Evolutionary conservation across 2,113 vertebrate genomes (phyloP).

Genomic region (Gymnorhina tibicen): DNA sequence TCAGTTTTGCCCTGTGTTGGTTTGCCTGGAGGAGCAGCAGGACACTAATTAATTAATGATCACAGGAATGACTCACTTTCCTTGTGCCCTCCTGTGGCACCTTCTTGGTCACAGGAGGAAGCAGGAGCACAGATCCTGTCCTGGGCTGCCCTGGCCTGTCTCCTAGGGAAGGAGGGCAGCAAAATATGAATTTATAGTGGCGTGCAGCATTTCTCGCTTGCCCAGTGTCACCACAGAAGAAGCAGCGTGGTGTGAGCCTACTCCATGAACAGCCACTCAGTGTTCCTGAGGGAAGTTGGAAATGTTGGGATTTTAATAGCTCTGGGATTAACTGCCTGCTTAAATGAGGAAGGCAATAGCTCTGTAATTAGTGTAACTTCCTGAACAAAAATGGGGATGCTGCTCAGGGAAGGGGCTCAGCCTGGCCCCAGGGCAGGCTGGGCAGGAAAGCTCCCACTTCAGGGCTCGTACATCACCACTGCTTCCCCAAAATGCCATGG

Average conservation of each 20-base stretch:
- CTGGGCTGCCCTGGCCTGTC: neutral
- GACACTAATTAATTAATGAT: conserved; percentile 45
- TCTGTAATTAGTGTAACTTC: neutral
- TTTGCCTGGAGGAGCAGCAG: conserved; percentile 27
- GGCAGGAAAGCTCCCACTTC: neutral
- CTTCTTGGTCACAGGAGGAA: neutral
- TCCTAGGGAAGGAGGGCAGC: neutral
- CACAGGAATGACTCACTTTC: conserved; percentile 25
- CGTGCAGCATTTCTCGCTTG: neutral
- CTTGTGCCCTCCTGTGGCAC: conserved; percentile 10
- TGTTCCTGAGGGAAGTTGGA: neutral
- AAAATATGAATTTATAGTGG: neutral
- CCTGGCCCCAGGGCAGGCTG: neutral
- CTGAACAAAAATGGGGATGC: neutral
- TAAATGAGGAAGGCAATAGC: neutral
- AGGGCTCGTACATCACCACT: neutral
- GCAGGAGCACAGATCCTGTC: neutral
- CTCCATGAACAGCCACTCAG: neutral
- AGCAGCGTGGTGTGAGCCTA: neutral
- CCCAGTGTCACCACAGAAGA: neutral
- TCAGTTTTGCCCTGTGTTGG: neutral
- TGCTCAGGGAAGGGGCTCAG: neutral
- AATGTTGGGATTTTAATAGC: neutral
- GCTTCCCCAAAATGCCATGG: neutral
- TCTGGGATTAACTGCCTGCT: neutral